Conservation (phyloP, 2,113 vertebrate genomes). For the Myocastor coypus region DNA sequence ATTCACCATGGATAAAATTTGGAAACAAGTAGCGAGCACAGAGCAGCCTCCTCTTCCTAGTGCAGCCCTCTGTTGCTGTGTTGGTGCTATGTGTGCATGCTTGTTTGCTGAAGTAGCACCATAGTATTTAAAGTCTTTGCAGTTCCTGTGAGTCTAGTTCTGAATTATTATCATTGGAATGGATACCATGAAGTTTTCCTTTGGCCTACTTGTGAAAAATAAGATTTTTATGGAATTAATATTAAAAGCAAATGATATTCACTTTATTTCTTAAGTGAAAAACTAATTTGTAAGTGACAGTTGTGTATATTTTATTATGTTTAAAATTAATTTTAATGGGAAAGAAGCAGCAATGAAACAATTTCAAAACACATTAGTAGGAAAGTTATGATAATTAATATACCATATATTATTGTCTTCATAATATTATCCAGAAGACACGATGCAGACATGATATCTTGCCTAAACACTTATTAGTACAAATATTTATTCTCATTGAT, state of each 20-base stretch:
- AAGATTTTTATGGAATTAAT: constrained; percentile 8
- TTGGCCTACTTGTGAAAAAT: constrained; percentile 34
- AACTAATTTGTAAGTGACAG: not conserved
- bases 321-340: too few relatives aligned
- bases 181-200: not conserved
- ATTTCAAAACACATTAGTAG: too few relatives aligned
- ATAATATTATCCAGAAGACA: too few relatives aligned
- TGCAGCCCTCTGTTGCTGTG: constrained; percentile 31
- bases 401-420: too few relatives aligned
- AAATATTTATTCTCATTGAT: too few relatives aligned
- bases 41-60: not conserved
- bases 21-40: constrained; percentile 43
- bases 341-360: too few relatives aligned
- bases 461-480: too few relatives aligned
- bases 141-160: not conserved
- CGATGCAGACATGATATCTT: too few relatives aligned
- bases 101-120: constrained; percentile 42
- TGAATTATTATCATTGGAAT: not conserved
- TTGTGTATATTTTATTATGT: not conserved
- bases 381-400: too few relatives aligned
- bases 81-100: not conserved
- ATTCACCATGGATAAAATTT: constrained; percentile 74
- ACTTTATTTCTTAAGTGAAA: not conserved
- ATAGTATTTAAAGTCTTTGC: constrained; percentile 36
- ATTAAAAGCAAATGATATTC: not conserved